Base-by-base conservation (phyloP, 2,113 vertebrate species). In the Myotis brandtii region DNA sequence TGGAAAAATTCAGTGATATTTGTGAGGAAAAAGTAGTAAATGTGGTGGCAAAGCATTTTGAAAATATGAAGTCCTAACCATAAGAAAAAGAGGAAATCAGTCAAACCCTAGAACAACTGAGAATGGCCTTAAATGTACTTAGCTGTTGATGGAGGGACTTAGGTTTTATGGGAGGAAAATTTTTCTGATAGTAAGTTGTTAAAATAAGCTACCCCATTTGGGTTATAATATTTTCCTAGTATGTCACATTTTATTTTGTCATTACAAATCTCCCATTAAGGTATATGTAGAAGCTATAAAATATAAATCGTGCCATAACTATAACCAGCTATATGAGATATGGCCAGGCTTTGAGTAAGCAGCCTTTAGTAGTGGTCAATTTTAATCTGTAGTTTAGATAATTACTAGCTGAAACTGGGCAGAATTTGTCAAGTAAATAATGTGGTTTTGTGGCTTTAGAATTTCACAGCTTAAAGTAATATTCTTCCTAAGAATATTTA, bases 211-310 rank as follows among this genome's bases (percentile, higher is more conserved):
- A 95, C 48, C 37, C 70, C 40, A 27, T 88, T 91, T 95, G 93
- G 34, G 34, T 95, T 95, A 54, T 90, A 94, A 84, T 84, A 91
- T 95, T 95, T 97, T 85, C 82, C 86, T 89, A 43, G 85, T 95
- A 82, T 70, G 96, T 94, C 73, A 86, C 13, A 50, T 92, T 96
- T 96, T 79, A 88, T 94, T 96, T 79, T 93, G 54, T 92, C 87
- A 96, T 40, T 64, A 83, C 30, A 83, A 93, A 48, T 96, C 85
- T 93, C 73, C 79, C 64, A 90, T 85, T 87, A 89, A 83, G 75
- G 40, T 81, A 23, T 86, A 90, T 69, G 37, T 75, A 50, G 34
- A 95, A 95, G 13, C 30, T 88, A 27, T 95, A 89, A 97, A 92
- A 79, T n/a, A 83, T 46, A 72, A 95, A 80, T n/a, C 9, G 1